phyloP scores from a whole-genome alignment of 1,140 invertebrate genomes.

The Reticulitermes speratus region DNA sequence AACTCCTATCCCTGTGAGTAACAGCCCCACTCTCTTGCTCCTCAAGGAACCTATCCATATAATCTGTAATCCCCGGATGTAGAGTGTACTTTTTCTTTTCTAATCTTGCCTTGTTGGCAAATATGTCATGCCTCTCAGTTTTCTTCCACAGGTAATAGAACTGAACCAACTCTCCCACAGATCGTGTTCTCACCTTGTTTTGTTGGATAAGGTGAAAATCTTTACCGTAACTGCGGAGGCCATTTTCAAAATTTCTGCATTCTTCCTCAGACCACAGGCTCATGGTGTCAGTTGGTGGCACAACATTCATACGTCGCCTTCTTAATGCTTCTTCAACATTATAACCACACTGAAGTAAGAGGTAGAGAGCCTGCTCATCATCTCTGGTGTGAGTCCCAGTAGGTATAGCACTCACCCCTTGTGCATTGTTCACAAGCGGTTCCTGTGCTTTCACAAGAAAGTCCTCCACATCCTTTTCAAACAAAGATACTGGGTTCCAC shows the following conservation, averaged over 20 bases:
- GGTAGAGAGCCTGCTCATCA: conserved; percentile 91
- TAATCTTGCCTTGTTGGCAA: conserved; percentile 77
- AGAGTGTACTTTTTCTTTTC: conserved; percentile 87
- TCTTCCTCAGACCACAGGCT: conserved; percentile 97
- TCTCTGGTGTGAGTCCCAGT: conserved; percentile 81
- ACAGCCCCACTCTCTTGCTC: conserved; percentile 64
- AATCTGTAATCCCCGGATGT: conserved; percentile 82
- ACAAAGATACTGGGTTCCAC: conserved; percentile 83
- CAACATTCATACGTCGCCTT: conserved; percentile 75
- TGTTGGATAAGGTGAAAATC: conserved; percentile 95
- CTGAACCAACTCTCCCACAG: conserved; percentile 95
- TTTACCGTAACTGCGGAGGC: conserved; percentile 89
- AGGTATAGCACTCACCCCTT: conserved; percentile 63
- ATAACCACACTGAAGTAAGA: conserved; percentile 91
- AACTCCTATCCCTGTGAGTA: conserved; percentile 44
- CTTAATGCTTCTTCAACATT: conserved; percentile 90
- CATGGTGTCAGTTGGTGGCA: conserved; percentile 69
- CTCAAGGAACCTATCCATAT: conserved; percentile 83
- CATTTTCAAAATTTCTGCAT: conserved; percentile 94
- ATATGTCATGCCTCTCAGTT: conserved; percentile 93
- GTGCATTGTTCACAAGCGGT: conserved; percentile 47
- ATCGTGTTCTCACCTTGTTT: conserved; percentile 89
- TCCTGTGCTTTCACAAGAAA: conserved; percentile 74
- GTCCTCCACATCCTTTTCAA: conserved; percentile 73
- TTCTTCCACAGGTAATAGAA: conserved; percentile 99